Conservation (phyloP, 2,888 invertebrate genomes). For the Nesidiocoris tenuis region DNA sequence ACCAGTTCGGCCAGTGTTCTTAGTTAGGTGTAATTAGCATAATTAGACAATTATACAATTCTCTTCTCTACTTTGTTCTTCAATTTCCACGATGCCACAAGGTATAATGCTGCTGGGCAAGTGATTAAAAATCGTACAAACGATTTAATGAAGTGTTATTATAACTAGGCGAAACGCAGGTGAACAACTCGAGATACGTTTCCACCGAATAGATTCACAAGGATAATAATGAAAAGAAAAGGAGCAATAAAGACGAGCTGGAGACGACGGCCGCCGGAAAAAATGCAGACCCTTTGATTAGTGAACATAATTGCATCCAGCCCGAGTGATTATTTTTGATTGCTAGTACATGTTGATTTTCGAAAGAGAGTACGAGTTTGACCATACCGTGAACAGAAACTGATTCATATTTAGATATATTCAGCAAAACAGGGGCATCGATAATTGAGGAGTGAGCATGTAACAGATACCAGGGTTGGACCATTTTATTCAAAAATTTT, state of each 20-base stretch:
- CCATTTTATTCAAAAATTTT: too few species aligned
- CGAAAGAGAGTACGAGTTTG: too few species aligned
- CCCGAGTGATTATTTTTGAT: background rate
- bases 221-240: background rate
- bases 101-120: background rate
- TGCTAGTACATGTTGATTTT: too few species aligned
- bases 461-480: too few species aligned
- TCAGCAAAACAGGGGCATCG: too few species aligned
- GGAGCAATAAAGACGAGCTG: background rate
- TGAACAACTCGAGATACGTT: background rate
- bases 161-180: constrained; percentile 14
- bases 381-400: too few species aligned
- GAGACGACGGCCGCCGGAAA: background rate
- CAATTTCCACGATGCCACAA: background rate
- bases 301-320: background rate
- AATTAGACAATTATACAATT: constrained; percentile 36
- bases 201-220: background rate
- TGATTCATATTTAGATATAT: too few species aligned
- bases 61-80: constrained; percentile 26
- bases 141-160: constrained; percentile 25
- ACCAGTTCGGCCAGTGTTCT: constrained; percentile 1
- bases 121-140: constrained; percentile 15
- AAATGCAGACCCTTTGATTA: background rate
- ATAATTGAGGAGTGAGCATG: too few species aligned
- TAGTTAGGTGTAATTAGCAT: constrained; percentile 18